Evolutionary conservation across 2,888 invertebrate species (phyloP).

Genomic region (Drosophila peninsularis): DNA sequence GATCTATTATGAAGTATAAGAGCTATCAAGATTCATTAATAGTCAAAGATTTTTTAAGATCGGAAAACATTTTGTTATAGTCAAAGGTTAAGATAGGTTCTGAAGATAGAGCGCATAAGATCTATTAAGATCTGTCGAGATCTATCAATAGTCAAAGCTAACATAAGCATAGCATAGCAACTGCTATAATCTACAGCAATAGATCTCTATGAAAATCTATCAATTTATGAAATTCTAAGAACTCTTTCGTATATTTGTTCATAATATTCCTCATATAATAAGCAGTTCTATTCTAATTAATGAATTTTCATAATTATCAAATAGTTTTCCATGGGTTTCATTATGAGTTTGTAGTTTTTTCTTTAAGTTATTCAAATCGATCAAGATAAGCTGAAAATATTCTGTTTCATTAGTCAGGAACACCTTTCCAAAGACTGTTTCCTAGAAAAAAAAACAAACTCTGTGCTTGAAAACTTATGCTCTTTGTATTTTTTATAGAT

Average conservation of each 20-base stretch:
- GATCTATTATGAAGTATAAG: neutral
- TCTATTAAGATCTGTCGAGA: neutral
- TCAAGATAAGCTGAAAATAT: neutral
- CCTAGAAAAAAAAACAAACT: neutral
- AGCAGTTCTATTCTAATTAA: neutral
- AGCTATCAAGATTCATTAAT: neutral
- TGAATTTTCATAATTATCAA: neutral
- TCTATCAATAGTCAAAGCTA: neutral
- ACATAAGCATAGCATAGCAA: too few relatives aligned
- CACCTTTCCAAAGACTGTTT: neutral
- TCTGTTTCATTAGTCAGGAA: neutral
- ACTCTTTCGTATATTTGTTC: neutral
- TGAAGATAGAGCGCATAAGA: neutral
- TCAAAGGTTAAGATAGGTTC: neutral
- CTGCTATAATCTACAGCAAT: too few relatives aligned
- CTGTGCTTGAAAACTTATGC: too few relatives aligned
- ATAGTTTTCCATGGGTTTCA: neutral
- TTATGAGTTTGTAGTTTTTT: neutral
- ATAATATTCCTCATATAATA: too few relatives aligned
- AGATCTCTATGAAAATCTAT: neutral
- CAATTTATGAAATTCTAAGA: neutral
- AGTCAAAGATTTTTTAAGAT: neutral
- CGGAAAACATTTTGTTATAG: neutral
- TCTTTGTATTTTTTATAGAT: neutral
- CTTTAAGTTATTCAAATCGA: neutral